Evolutionary conservation across 2,113 vertebrate genomes (phyloP).

Genomic region (Arothron firmamentum): DNA sequence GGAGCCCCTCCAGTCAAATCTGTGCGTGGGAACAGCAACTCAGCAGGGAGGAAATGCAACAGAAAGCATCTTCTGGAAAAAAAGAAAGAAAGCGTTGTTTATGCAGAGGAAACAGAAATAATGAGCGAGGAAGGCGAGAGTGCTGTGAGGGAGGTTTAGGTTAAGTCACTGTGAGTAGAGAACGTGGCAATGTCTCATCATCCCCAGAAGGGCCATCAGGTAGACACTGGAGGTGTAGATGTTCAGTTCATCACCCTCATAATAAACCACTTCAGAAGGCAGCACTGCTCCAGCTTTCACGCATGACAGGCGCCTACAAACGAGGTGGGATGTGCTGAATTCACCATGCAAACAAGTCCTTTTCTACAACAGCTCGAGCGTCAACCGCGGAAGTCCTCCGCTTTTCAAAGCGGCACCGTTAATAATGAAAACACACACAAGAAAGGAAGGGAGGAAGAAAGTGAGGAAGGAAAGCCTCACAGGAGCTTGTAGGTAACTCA

Average conservation of each 20-base stretch:
- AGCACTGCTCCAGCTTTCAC: too few relatives aligned
- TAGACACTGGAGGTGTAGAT: conserved; percentile 12
- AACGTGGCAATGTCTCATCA: conserved; percentile 33
- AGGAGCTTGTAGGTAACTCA: conserved; percentile 36
- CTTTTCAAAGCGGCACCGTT: conserved; percentile 15
- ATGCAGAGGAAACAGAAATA: conserved; percentile 18
- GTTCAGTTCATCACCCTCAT: conserved; percentile 19
- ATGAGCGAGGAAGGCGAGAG: conserved; percentile 25
- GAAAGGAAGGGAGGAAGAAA: neutral
- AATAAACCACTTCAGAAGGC: conserved; percentile 10
- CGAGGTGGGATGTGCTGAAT: conserved; percentile 1
- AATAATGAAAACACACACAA: conserved; percentile 37
- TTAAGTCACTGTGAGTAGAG: conserved; percentile 21
- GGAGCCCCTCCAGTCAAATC: conserved; percentile 36
- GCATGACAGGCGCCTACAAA: neutral
- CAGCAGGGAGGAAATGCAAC: conserved; percentile 41
- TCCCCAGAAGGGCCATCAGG: conserved; percentile 22
- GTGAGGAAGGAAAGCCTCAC: conserved; percentile 15
- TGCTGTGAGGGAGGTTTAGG: conserved; percentile 28
- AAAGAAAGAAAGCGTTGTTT: conserved; percentile 43
- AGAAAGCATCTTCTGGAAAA: conserved; percentile 22
- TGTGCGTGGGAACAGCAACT: conserved; percentile 29
- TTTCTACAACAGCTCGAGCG: conserved; percentile 13
- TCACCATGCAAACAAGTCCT: conserved; percentile 22
- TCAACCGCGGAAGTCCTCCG: conserved; percentile 18